These are phyloP conservation scores for Lysandra coridon DNA, from an alignment of 2,888 invertebrate species.

Conservation along the genomic window DNA sequence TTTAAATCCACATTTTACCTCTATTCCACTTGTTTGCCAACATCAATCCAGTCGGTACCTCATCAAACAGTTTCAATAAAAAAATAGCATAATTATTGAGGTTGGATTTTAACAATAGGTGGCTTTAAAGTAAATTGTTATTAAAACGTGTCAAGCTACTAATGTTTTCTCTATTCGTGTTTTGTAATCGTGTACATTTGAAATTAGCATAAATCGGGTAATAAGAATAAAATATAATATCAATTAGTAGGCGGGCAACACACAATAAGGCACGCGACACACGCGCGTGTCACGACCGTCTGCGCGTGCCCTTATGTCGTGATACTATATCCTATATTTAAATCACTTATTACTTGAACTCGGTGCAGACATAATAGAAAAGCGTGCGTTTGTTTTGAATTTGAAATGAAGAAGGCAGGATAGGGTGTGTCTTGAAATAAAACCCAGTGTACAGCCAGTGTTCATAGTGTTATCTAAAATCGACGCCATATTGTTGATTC, in stretches of 20 bases:
- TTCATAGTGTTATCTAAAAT: no score
- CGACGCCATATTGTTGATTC: no score
- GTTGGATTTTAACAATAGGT: not conserved
- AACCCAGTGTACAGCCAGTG: no score
- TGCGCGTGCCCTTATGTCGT: conserved; percentile 62
- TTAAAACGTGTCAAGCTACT: not conserved
- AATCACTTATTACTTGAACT: conserved; percentile 16
- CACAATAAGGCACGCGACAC: conserved; percentile 40
- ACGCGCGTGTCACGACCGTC: conserved; percentile 53
- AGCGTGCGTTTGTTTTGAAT: not conserved
- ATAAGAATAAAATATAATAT: conserved; percentile 35
- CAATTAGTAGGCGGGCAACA: conserved; percentile 45
- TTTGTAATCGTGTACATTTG: not conserved
- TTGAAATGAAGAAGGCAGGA: not conserved
- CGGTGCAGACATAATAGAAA: not conserved
- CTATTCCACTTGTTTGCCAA: no score
- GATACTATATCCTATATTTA: conserved; percentile 42
- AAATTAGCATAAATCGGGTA: not conserved
- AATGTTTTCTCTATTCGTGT: not conserved
- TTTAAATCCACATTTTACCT: no score
- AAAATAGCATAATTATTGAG: no score
- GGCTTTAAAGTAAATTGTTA: not conserved
- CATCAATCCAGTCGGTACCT: no score
- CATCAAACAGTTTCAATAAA: no score
- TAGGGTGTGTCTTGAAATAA: no score